These are phyloP conservation scores for Hipposideros armiger DNA, from an alignment of 2,113 vertebrate genomes.

Conservation along the genomic window DNA sequence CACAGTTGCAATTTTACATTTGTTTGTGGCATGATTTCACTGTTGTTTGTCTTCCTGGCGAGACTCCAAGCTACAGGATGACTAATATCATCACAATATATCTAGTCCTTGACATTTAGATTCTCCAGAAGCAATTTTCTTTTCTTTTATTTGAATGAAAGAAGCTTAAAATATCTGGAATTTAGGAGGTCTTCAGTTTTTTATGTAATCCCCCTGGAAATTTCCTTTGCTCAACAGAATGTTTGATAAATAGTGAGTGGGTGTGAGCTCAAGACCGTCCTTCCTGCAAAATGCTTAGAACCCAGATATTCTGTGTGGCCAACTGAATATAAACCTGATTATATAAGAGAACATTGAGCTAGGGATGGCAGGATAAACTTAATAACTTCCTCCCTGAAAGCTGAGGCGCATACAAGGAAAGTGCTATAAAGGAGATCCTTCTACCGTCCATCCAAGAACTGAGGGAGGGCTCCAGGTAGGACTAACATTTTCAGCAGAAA, in stretches of 20 bases:
- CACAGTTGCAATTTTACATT: neutral
- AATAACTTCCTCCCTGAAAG: neutral
- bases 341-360: neutral
- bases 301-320: neutral
- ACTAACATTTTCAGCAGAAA: neutral
- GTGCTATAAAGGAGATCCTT: neutral
- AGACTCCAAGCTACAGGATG: neutral
- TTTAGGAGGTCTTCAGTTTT: neutral
- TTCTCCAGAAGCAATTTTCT: neutral
- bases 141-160: neutral
- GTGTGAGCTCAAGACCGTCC: neutral
- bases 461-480: neutral
- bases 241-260: slow-evolving; percentile 22
- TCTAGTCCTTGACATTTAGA: slow-evolving; percentile 4
- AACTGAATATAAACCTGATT: neutral
- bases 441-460: neutral
- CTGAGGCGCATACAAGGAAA: neutral
- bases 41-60: neutral
- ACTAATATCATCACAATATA: neutral
- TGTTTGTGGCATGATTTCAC: neutral
- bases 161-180: slow-evolving; percentile 1
- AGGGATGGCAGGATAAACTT: neutral
- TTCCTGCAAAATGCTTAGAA: slow-evolving; percentile 32
- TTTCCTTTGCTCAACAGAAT: slow-evolving; percentile 2
- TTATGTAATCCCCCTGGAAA: neutral